Evolutionary conservation across 2,888 invertebrate genomes (phyloP).

Genomic region (Coremacera marginata): DNA sequence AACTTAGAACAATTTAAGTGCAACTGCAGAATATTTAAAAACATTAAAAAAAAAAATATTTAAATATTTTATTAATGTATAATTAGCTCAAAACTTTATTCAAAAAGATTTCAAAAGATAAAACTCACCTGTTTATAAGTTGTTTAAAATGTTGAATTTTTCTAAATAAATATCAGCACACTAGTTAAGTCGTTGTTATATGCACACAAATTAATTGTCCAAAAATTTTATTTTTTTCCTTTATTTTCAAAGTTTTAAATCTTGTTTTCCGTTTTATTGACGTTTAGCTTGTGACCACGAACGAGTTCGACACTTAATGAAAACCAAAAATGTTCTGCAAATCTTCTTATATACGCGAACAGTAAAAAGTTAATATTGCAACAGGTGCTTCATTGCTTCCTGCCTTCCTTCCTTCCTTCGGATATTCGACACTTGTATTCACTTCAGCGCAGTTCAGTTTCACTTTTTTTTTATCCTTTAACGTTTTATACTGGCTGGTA

Average conservation of each 20-base stretch:
- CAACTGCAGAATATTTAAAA: no score
- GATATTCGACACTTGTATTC: not conserved
- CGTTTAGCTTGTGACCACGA: not conserved
- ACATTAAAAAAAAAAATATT: no score
- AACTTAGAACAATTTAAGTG: no score
- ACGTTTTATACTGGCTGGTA: no score
- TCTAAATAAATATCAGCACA: not conserved
- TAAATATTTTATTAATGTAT: no score
- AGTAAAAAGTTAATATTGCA: not conserved
- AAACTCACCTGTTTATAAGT: not conserved
- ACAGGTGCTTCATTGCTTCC: not conserved
- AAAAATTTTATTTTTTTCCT: no score
- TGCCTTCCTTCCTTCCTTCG: not conserved
- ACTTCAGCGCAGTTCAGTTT: not conserved
- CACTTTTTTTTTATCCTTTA: no score
- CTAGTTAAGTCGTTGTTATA: not conserved
- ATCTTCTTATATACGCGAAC: not conserved
- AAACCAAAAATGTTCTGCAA: slow-evolving; percentile 1
- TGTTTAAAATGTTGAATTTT: not conserved
- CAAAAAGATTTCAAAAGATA: no score
- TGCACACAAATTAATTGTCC: not conserved
- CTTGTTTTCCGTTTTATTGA: not conserved
- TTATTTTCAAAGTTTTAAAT: not conserved
- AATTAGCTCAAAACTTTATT: no score
- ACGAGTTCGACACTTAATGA: not conserved